phyloP scores from a whole-genome alignment of 2,888 invertebrate species.

The Tenthredo notha region DNA sequence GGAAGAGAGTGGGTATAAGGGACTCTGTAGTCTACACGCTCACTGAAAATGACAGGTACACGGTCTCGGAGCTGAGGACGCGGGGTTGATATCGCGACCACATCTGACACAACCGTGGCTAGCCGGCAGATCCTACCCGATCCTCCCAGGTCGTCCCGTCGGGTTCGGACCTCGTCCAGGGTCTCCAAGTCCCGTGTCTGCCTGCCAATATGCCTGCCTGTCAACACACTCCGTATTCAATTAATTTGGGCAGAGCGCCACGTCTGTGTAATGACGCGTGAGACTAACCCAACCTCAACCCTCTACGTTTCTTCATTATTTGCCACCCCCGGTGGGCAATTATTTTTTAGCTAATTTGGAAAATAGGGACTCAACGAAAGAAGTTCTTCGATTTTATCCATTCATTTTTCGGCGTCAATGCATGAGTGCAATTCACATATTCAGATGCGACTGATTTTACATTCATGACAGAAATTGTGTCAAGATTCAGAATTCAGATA shows the following conservation, averaged over 20 bases:
- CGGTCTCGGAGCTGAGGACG: conserved; percentile 71
- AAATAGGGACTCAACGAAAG: neutral
- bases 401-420: neutral
- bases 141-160: conserved; percentile 43
- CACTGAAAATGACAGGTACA: conserved; percentile 78
- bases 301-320: conserved; percentile 35
- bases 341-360: conserved; percentile 4
- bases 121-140: conserved; percentile 60
- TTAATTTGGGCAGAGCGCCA: conserved; percentile 73
- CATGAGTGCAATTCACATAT: neutral
- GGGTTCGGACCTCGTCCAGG: conserved; percentile 30
- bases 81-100: conserved; percentile 73
- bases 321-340: conserved; percentile 32
- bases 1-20: conserved; percentile 46
- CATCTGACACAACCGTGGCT: conserved; percentile 76
- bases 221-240: conserved; percentile 78
- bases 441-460: too few relatives aligned
- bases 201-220: conserved; percentile 77
- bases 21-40: conserved; percentile 71
- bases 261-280: conserved; percentile 75
- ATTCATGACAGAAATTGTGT: neutral
- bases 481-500: neutral
- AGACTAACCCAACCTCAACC: conserved; percentile 65
- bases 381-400: neutral
- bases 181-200: conserved; percentile 65